A percentile compares a stretch with the other conserved stretches of the same genome.
These are phyloP conservation scores for Margaritifera margaritifera DNA, from an alignment of 2,888 invertebrate species.

Conservation along the genomic window DNA sequence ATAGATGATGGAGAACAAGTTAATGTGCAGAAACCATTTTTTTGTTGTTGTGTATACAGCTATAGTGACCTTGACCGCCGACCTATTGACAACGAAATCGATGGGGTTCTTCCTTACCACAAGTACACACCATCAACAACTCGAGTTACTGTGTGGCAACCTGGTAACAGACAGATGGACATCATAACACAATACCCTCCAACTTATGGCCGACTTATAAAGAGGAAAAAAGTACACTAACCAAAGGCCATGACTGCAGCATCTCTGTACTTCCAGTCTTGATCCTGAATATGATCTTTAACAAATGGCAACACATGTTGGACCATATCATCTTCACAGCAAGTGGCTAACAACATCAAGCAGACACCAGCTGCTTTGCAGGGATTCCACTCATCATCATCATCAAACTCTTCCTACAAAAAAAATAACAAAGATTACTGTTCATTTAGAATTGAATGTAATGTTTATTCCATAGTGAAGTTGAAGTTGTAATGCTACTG, in stretches of 20 bases:
- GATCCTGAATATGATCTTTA: conserved; percentile 91
- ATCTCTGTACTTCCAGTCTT: conserved; percentile 91
- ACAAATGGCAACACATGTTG: conserved; percentile 96
- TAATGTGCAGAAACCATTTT: no score
- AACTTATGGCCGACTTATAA: no score
- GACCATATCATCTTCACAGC: conserved; percentile 98
- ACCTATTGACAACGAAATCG: no score
- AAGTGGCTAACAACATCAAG: conserved; percentile 95
- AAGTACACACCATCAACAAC: no score
- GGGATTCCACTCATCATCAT: conserved; percentile 99
- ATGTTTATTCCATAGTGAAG: not conserved
- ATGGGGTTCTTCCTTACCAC: no score
- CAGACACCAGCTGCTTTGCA: conserved; percentile 99
- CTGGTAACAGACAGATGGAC: no score
- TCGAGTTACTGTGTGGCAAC: no score
- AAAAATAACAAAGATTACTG: conserved; percentile 1
- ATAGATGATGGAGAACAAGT: no score
- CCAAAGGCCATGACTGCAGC: conserved; percentile 99
- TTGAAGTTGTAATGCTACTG: no score
- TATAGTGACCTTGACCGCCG: no score
- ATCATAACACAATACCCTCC: no score
- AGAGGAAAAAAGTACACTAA: conserved; percentile 18
- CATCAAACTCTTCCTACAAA: conserved; percentile 85
- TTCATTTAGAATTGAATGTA: not conserved
- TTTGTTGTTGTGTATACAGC: no score